Evolutionary conservation across 2,888 invertebrate species (phyloP).

Genomic region (Boloria selene): DNA sequence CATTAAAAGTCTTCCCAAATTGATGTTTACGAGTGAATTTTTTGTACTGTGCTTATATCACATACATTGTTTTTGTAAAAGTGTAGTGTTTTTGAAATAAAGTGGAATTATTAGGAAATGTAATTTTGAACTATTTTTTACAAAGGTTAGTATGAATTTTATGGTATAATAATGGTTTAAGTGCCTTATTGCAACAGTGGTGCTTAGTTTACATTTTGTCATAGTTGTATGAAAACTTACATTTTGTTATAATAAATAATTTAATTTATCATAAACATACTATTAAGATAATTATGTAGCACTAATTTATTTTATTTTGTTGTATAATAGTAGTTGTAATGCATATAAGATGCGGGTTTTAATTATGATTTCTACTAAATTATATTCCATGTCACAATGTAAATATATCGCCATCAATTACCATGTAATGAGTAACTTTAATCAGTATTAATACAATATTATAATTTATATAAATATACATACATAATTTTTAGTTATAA

Average conservation of each 20-base stretch:
- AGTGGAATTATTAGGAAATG: background rate
- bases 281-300: slow-evolving; percentile 44
- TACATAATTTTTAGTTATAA: slow-evolving; percentile 6
- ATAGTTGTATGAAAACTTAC: slow-evolving; percentile 6
- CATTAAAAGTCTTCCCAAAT: slow-evolving; percentile 36
- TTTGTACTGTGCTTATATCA: background rate
- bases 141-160: background rate
- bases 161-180: slow-evolving; percentile 11
- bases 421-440: slow-evolving; percentile 70
- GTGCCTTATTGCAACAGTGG: slow-evolving; percentile 26
- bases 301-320: slow-evolving; percentile 65
- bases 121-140: slow-evolving; percentile 1
- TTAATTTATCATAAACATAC: slow-evolving; percentile 20
- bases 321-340: slow-evolving; percentile 57
- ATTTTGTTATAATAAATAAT: slow-evolving; percentile 14
- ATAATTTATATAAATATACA: slow-evolving; percentile 56
- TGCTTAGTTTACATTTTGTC: slow-evolving; percentile 20
- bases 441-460: slow-evolving; percentile 79
- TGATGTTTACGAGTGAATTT: slow-evolving; percentile 4
- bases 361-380: slow-evolving; percentile 62
- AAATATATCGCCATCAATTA: slow-evolving; percentile 73
- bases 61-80: background rate
- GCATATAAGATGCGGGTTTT: slow-evolving; percentile 73
- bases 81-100: background rate
- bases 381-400: slow-evolving; percentile 71